These are phyloP conservation scores for Barnardius zonarius DNA, from an alignment of 2,113 vertebrate genomes.

Conservation along the genomic window DNA sequence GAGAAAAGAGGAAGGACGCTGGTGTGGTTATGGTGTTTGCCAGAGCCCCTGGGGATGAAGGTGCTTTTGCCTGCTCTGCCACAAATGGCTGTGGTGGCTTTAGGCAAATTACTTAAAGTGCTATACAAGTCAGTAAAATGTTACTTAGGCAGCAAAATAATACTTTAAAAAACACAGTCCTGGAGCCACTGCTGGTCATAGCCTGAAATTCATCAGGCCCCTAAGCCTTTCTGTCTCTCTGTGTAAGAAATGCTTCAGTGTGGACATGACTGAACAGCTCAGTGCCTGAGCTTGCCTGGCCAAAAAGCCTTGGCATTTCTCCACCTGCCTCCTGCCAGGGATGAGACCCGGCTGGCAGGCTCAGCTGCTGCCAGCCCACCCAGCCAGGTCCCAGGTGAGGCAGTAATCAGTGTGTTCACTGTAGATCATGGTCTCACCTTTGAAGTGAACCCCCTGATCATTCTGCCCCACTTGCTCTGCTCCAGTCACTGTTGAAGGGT, in stretches of 20 bases:
- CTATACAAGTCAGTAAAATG: not conserved
- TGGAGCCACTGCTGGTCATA: not conserved
- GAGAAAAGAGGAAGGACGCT: slow-evolving; percentile 60
- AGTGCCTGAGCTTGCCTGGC: not conserved
- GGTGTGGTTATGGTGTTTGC: slow-evolving; percentile 60
- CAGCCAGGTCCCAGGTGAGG: accelerated
- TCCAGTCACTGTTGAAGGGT: accelerated
- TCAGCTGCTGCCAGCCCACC: not conserved
- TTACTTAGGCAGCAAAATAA: not conserved
- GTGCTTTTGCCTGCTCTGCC: slow-evolving; percentile 33
- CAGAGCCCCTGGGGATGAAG: slow-evolving; percentile 59
- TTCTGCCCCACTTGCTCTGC: not conserved
- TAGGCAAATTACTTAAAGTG: not conserved
- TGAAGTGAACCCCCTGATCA: not conserved
- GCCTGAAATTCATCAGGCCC: not conserved
- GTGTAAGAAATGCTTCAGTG: not conserved
- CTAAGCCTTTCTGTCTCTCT: not conserved
- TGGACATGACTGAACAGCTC: not conserved
- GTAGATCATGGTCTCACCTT: not conserved
- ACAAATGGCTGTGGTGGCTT: slow-evolving; percentile 31
- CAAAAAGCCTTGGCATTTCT: not conserved
- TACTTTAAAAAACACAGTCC: not conserved
- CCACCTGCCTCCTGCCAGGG: accelerated
- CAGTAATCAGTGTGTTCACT: not conserved
- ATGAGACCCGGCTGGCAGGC: not conserved